phyloP scores from a whole-genome alignment of 2,113 vertebrate species.

The Sciurus niger region DNA sequence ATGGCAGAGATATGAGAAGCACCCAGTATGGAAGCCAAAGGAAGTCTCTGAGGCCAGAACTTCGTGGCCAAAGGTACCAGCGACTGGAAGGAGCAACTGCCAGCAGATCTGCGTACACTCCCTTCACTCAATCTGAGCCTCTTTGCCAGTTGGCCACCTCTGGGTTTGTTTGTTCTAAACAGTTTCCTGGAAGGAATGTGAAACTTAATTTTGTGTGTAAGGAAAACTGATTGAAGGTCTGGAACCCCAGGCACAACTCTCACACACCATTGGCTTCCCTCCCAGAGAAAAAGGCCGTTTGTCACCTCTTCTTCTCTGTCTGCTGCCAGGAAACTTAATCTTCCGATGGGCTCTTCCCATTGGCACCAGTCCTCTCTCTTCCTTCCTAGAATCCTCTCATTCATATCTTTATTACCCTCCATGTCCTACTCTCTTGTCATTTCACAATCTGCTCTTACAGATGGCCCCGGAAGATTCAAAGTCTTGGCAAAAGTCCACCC shows the following conservation, averaged over 20 bases:
- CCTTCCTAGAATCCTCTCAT: not conserved
- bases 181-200: conserved; percentile 62
- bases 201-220: conserved; percentile 12
- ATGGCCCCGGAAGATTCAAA: conserved; percentile 53
- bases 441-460: conserved; percentile 7
- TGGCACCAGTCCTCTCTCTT: not conserved
- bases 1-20: not conserved
- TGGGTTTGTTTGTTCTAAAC: conserved; percentile 10
- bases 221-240: conserved; percentile 45
- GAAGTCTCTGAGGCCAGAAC: not conserved
- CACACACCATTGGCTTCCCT: conserved; percentile 17
- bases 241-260: conserved; percentile 57
- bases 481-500: not conserved
- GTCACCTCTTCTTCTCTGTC: conserved; percentile 63
- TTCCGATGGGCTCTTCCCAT: not conserved
- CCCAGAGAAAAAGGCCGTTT: conserved; percentile 68
- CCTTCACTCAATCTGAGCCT: not conserved
- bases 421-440: not conserved
- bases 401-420: conserved; percentile 57
- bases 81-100: not conserved
- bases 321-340: conserved; percentile 59
- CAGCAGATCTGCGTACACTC: not conserved
- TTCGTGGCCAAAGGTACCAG: not conserved
- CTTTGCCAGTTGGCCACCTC: not conserved
- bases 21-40: not conserved